These are phyloP conservation scores for Bettongia penicillata DNA, from an alignment of 2,113 vertebrate species.

Conservation along the genomic window DNA sequence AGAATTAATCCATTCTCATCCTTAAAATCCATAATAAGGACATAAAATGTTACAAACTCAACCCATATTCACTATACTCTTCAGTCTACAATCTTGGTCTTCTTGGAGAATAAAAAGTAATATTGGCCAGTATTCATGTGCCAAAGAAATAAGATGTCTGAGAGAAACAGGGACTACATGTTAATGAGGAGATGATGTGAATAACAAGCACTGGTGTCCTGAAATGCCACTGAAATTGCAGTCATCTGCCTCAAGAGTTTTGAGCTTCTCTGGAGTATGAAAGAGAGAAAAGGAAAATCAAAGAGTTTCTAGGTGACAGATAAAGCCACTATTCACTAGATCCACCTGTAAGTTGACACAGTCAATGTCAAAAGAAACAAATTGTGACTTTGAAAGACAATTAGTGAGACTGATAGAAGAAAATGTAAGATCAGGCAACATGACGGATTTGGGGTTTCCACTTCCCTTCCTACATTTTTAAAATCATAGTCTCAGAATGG, in stretches of 20 bases:
- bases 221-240: constrained; percentile 58
- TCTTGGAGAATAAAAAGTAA: constrained; percentile 31
- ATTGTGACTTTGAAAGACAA: constrained; percentile 19
- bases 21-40: constrained; percentile 40
- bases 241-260: constrained; percentile 41
- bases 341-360: constrained; percentile 20
- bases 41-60: constrained; percentile 27
- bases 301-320: constrained; percentile 51
- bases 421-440: constrained; percentile 8
- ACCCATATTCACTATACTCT: constrained; percentile 43
- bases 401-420: constrained; percentile 38
- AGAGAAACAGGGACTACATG: constrained; percentile 20
- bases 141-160: constrained; percentile 29
- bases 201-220: constrained; percentile 26
- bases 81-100: not conserved
- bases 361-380: constrained; percentile 20
- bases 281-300: not conserved
- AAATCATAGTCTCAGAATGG: not conserved
- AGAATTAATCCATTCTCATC: constrained; percentile 14
- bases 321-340: constrained; percentile 60
- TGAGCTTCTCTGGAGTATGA: constrained; percentile 58
- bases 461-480: not conserved
- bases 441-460: not conserved
- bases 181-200: constrained; percentile 54
- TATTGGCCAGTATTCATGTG: not conserved